Conservation (phyloP, 2,888 invertebrate genomes). For the Nomada fucata region DNA sequence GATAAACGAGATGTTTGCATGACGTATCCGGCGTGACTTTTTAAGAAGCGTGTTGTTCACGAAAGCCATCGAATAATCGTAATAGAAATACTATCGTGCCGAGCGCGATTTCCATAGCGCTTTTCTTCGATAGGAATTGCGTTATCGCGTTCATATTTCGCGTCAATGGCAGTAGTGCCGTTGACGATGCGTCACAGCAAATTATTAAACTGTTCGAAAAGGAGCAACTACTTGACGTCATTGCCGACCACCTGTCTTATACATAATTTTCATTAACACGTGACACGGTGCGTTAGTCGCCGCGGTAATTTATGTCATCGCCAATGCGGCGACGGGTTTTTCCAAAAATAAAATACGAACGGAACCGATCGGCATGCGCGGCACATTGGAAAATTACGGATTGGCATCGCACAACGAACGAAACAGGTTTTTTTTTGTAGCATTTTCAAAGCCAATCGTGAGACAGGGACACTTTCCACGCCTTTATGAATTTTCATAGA, state of each 20-base stretch:
- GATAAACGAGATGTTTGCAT: neutral
- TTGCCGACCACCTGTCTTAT: constrained; percentile 55
- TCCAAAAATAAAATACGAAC: constrained; percentile 55
- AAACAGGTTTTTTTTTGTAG: neutral
- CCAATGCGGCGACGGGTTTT: constrained; percentile 47
- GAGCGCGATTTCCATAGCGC: neutral
- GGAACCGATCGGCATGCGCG: constrained; percentile 11
- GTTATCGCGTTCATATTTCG: constrained; percentile 46
- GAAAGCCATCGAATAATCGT: constrained; percentile 4
- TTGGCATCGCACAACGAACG: constrained; percentile 28
- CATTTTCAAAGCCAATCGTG: constrained; percentile 3
- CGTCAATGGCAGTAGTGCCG: constrained; percentile 41
- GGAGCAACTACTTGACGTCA: constrained; percentile 64
- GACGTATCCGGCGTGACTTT: neutral
- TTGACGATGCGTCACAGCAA: constrained; percentile 55
- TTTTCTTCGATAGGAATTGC: constrained; percentile 29
- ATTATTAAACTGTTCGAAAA: constrained; percentile 65
- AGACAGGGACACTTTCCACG: constrained; percentile 1
- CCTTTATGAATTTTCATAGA: constrained; percentile 32
- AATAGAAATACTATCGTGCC: constrained; percentile 14
- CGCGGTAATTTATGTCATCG: constrained; percentile 46
- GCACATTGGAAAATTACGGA: constrained; percentile 57
- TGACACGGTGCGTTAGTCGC: constrained; percentile 29
- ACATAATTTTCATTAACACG: constrained; percentile 61
- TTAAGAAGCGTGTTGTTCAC: neutral